Evolutionary conservation across 2,113 vertebrate genomes (phyloP), one percentile per base, ranked within the genome.

Genomic region (Sphaerodactylus townsendi): DNA sequence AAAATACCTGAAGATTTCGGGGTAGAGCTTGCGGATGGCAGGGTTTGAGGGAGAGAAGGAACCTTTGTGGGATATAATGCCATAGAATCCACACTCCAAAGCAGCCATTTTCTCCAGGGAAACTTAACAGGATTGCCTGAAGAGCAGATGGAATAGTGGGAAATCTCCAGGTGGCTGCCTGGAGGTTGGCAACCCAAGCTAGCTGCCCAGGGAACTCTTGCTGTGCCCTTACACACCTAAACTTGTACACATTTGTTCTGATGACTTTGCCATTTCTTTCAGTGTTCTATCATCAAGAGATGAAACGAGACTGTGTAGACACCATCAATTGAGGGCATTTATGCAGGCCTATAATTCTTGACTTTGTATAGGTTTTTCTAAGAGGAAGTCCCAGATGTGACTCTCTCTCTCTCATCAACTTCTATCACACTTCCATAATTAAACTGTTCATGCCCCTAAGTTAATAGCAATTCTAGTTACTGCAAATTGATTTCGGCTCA

Each of bases 401-500:
- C n/a, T n/a, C n/a, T 70, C 41, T 92, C 48, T 82, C 62, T 1
- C 59, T 84, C 79, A 46, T 77, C 1, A 30, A 39, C 72, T 92
- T 81, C 77, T 88, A 85, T 72, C 69, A 72, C 1, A 41, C 33
- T 62, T 87, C 33, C 85, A 82, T 85, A 92, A 86, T 93, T 90
- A 93, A 92, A 82, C 44, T 79, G 9, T 87, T 92, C 71, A 33
- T 93, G 87, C 9, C 75, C 62, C 64, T 72, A 80, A 88, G 85
- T 90, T 79, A 92, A 87, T 53, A 85, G 77, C 84, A 41, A 72
- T 84, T 87, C 90, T 79, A 89, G 74, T 90, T 86, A 76, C 88
- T 91, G 90, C 83, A 89, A 87, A 89, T 79, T 88, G 66, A 82
- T 94, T 95, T 93, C 77, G 41, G 80, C 71, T 30, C 56, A 78